Evolutionary conservation across 2,113 vertebrate genomes (phyloP), one percentile per base, ranked within the genome.

Genomic region (Cercocebus atys): DNA sequence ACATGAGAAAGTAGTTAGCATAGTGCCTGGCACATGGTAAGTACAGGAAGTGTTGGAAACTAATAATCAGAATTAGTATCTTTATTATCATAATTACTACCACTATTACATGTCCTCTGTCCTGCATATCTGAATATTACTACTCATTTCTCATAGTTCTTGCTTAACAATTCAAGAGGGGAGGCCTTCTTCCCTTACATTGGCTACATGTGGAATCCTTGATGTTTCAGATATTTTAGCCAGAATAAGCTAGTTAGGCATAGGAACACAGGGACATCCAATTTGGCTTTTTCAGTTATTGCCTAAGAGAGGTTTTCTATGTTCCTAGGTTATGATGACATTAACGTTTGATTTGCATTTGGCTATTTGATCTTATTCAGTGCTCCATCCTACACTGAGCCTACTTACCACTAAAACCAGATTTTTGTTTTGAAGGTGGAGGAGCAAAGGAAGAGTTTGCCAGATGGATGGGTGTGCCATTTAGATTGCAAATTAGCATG

Each of bases 381-480:
- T 88, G 43, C 11, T 93, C 84, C 72, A 83, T 94, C 64, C 35
- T 94, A 76, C 35, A 43, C 0, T 22, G 47, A 78, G 43, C 80
- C 68, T 93, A 38, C 45, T 91, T 79, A 79, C 6, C 40, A 89
- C 52, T 83, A 35, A 88, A 85, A 45, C 55, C 13, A 52, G 27
- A 80, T 47, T 73, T 72, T 95, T 30, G 27, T 64, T 96, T 94
- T 78, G 64, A 95, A 93, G 91, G 25, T 94, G n/a, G 90, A 94
- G 88, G 64, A 93, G 93, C 35, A 94, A 93, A 75, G 88, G 17
- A 88, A 84, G 14, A 90, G 68, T 94, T 85, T 95, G 40, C 79
- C 89, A 94, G 38, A 70, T 92, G 52, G 61, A 76, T 93, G 70
- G 87, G 92, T 82, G 70, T 95, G 92, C 5, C 27, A 30, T 87